A percentile compares a stretch with the other conserved stretches of the same genome.
Evolutionary conservation across 2,888 invertebrate species (phyloP).

Genomic region (Girardia tigrina): DNA sequence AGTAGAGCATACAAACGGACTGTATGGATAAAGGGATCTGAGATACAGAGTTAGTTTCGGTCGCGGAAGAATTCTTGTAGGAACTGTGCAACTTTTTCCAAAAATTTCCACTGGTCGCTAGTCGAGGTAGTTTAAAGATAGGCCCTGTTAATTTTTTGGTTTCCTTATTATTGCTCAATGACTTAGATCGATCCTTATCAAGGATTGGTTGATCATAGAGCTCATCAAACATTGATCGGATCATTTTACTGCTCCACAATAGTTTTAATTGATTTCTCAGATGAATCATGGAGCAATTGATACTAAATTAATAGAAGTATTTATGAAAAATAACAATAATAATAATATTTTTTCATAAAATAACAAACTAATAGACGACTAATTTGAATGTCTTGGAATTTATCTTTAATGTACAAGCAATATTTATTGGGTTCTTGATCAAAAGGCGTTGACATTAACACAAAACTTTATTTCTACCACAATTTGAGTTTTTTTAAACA

Average conservation of each 20-base stretch:
- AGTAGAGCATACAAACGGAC: conserved; percentile 74
- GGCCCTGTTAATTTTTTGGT: neutral
- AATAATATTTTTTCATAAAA: no score
- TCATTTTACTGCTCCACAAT: conserved; percentile 58
- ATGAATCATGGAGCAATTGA: conserved; percentile 61
- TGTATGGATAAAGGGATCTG: conserved; percentile 26
- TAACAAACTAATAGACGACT: no score
- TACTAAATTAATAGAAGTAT: no score
- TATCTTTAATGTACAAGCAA: no score
- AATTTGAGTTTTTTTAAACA: no score
- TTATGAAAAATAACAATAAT: no score
- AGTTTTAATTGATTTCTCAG: conserved; percentile 60
- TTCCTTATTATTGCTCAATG: neutral
- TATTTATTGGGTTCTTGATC: no score
- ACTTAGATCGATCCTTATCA: neutral
- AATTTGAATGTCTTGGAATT: no score
- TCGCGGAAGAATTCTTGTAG: neutral
- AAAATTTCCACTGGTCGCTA: conserved; percentile 2
- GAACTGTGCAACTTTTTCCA: neutral
- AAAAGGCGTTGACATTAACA: no score
- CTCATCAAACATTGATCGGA: conserved; percentile 50
- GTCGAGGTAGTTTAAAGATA: neutral
- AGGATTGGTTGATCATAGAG: conserved; percentile 38
- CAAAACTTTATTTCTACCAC: no score
- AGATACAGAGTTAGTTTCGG: neutral